Percentiles rank a stretch among this genome's conserved stretches.
These are phyloP conservation scores for Gymnoscelis rufifasciata DNA, from an alignment of 2,888 invertebrate genomes.

Conservation along the genomic window DNA sequence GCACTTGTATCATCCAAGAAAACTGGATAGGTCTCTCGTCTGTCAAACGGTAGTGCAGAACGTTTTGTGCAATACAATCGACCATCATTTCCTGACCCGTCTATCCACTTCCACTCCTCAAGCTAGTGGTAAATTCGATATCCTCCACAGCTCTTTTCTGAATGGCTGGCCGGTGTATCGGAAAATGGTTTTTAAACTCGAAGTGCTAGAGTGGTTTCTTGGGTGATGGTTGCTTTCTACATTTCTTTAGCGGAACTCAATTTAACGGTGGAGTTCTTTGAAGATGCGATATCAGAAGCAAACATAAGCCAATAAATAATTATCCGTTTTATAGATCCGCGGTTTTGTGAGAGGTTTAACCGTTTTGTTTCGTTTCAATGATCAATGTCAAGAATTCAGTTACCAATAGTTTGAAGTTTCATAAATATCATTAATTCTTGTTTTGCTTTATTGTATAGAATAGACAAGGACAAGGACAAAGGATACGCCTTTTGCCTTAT, in stretches of 20 bases:
- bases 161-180: conserved; percentile 35
- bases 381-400: too few species aligned
- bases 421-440: too few species aligned
- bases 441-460: too few species aligned
- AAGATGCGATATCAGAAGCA: background rate
- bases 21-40: conserved; percentile 42
- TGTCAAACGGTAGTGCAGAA: conserved; percentile 47
- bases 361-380: too few species aligned
- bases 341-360: too few species aligned
- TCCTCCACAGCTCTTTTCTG: conserved; percentile 30
- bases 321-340: background rate
- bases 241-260: conserved; percentile 55
- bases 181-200: conserved; percentile 35
- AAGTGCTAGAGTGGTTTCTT: conserved; percentile 27
- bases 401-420: too few species aligned
- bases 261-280: conserved; percentile 51
- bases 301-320: conserved; percentile 1
- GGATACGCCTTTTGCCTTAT: too few species aligned
- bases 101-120: conserved; percentile 22
- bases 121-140: conserved; percentile 25
- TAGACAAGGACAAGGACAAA: too few species aligned
- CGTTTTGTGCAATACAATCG: conserved; percentile 36
- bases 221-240: conserved; percentile 38
- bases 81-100: conserved; percentile 34
- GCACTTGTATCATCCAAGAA: conserved; percentile 21